phyloP scores from a whole-genome alignment of 2,113 vertebrate species.

The Hoplias malabaricus region DNA sequence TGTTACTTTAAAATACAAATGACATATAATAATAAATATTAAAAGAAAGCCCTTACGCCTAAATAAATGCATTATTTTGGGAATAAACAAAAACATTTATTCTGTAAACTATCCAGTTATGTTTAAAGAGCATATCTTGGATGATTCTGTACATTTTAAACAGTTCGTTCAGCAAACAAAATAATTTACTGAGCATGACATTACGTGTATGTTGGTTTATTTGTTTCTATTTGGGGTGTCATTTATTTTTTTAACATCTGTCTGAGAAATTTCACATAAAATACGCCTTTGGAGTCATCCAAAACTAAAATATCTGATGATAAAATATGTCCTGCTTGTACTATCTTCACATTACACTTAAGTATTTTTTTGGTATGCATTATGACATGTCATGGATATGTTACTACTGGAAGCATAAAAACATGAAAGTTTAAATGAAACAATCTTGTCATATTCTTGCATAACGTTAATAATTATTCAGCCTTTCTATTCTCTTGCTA shows the following conservation, averaged over 20 bases:
- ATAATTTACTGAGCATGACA: neutral
- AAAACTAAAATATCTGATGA: too few species aligned
- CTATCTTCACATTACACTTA: neutral
- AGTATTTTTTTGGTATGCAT: neutral
- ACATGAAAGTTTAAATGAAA: neutral
- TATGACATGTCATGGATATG: neutral
- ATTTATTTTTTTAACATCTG: neutral
- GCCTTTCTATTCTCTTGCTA: neutral
- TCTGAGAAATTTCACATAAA: too few species aligned
- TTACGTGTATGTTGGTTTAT: neutral
- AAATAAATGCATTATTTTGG: neutral
- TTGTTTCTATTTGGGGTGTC: neutral
- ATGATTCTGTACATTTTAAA: neutral
- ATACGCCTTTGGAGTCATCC: too few species aligned
- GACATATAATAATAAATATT: slow-evolving; percentile 8
- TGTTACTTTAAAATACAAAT: neutral
- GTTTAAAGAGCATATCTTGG: neutral
- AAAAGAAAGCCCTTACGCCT: slow-evolving; percentile 33
- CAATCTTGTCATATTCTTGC: neutral
- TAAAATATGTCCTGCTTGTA: neutral
- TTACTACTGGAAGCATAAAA: neutral
- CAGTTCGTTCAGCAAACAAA: neutral
- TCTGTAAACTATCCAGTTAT: too few species aligned
- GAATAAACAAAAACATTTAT: neutral
- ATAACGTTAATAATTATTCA: neutral